Evolutionary conservation across 2,113 vertebrate species (phyloP).

Genomic region (Pomatorhinus ruficollis): DNA sequence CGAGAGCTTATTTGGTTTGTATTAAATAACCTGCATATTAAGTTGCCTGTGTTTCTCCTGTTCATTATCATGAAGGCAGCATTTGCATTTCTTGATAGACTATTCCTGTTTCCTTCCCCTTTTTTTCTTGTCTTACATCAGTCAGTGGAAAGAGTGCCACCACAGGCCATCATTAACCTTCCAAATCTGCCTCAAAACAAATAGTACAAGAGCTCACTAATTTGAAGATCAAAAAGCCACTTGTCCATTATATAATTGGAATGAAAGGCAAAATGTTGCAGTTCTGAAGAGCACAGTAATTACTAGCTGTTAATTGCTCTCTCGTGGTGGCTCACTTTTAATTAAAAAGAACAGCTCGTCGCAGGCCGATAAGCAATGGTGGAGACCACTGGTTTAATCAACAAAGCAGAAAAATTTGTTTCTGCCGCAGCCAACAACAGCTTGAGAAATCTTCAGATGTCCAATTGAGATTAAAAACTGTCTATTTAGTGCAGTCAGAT

Average conservation of each 20-base stretch:
- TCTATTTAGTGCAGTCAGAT: constrained; percentile 96
- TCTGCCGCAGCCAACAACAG: constrained; percentile 89
- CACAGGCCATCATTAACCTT: constrained; percentile 95
- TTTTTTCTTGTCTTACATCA: constrained; percentile 84
- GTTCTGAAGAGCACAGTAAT: constrained; percentile 98
- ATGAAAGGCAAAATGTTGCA: constrained; percentile 95
- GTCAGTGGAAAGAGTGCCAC: constrained; percentile 88
- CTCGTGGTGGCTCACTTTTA: constrained; percentile 99
- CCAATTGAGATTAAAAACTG: constrained; percentile 98
- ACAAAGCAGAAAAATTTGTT: constrained; percentile 98
- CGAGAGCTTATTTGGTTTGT: constrained; percentile 58
- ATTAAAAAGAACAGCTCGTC: constrained; percentile 99
- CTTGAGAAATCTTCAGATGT: constrained; percentile 99
- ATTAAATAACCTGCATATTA: constrained; percentile 81
- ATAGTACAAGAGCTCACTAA: constrained; percentile 99
- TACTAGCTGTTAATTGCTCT: constrained; percentile 99
- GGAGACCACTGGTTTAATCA: constrained; percentile 95
- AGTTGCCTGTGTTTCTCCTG: constrained; percentile 70
- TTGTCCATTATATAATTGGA: constrained; percentile 99
- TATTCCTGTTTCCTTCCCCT: constrained; percentile 81
- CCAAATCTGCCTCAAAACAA: constrained; percentile 97
- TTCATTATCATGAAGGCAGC: constrained; percentile 89
- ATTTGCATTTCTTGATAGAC: constrained; percentile 91
- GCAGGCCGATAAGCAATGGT: constrained; percentile 94
- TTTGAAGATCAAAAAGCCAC: constrained; percentile 99